Conservation (phyloP, 2,113 vertebrate genomes). For the Psilopogon haemacephalus region DNA sequence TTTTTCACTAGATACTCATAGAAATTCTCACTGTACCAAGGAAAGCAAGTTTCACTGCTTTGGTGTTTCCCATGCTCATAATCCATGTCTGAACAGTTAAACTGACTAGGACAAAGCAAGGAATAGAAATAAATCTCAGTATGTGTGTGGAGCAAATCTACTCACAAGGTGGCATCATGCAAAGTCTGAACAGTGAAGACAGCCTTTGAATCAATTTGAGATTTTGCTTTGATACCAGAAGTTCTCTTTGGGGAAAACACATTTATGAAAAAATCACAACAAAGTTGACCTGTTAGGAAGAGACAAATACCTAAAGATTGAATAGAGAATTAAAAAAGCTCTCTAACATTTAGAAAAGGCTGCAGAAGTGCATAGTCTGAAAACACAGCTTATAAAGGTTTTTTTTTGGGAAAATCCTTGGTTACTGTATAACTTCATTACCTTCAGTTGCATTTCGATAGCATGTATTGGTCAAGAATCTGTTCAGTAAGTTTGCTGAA, state of each 20-base stretch:
- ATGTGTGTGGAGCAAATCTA: neutral
- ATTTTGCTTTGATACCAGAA: neutral
- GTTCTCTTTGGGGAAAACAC: neutral
- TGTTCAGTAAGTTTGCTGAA: neutral
- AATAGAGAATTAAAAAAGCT: neutral
- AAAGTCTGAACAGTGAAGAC: neutral
- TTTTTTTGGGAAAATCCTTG: neutral
- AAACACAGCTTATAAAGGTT: neutral
- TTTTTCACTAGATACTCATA: neutral
- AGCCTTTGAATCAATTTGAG: neutral
- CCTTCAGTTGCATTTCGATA: neutral
- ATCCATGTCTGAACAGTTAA: neutral
- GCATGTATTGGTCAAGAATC: neutral
- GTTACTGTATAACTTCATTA: neutral
- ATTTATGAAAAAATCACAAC: neutral
- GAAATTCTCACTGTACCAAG: neutral
- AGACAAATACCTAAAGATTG: neutral
- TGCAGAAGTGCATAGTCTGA: neutral
- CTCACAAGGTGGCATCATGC: neutral
- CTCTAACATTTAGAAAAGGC: neutral
- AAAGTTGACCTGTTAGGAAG: neutral
- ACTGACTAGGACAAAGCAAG: neutral
- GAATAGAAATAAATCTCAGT: neutral
- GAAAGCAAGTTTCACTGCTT: neutral
- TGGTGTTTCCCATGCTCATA: neutral